These are phyloP conservation scores for Conus betulinus DNA, from an alignment of 1,140 invertebrate species.

Conservation along the genomic window DNA sequence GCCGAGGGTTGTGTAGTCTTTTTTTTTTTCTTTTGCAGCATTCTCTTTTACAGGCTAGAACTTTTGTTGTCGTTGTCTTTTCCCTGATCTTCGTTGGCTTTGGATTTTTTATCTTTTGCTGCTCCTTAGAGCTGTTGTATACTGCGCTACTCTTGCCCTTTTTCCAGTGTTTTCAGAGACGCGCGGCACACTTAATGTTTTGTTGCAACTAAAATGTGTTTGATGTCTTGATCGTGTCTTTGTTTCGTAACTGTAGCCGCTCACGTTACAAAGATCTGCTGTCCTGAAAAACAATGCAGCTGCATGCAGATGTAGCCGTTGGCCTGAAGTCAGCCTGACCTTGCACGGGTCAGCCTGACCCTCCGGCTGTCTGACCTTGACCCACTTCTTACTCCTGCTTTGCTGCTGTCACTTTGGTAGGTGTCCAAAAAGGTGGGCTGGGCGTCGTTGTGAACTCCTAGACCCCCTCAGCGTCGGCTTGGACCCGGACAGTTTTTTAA, in stretches of 20 bases:
- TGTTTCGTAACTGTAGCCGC: too few species aligned
- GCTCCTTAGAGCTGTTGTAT: not conserved
- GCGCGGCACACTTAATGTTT: too few species aligned
- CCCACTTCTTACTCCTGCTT: constrained; percentile 16
- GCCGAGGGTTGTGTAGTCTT: too few species aligned
- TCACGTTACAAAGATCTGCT: too few species aligned
- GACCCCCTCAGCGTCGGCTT: constrained; percentile 21
- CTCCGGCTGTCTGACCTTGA: not conserved
- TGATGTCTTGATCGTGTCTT: too few species aligned
- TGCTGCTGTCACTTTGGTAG: constrained; percentile 38
- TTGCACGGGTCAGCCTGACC: not conserved
- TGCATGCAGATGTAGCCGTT: not conserved
- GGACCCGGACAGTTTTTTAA: constrained; percentile 13
- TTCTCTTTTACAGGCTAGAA: not conserved
- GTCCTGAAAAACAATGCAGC: too few species aligned
- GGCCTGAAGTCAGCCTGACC: not conserved
- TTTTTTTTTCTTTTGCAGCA: not conserved
- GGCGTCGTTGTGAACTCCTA: constrained; percentile 40
- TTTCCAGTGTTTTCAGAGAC: not conserved
- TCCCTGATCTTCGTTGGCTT: not conserved
- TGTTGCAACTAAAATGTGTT: too few species aligned
- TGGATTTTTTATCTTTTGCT: not conserved
- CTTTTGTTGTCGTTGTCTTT: not conserved
- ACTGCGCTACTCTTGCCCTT: not conserved
- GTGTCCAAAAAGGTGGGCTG: constrained; percentile 40